Evolutionary conservation across 2,113 vertebrate genomes (phyloP).

Genomic region (Falco punctatus): DNA sequence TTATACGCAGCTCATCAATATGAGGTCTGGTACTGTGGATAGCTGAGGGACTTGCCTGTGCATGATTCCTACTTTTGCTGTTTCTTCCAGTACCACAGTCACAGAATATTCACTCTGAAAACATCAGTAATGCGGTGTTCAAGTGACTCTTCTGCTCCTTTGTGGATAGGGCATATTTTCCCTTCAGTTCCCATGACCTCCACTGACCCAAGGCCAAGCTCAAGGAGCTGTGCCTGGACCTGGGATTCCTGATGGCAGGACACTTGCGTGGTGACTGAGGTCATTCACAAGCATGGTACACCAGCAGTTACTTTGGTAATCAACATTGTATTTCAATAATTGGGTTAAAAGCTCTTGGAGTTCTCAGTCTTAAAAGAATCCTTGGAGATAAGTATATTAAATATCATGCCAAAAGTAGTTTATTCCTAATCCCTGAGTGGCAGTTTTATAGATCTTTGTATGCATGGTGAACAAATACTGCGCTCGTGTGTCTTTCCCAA

Average conservation of each 20-base stretch:
- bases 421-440: neutral
- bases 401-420: neutral
- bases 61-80: neutral
- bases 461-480: neutral
- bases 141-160: neutral
- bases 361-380: neutral
- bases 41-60: neutral
- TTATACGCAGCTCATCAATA: neutral
- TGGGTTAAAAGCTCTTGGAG: neutral
- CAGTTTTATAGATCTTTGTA: neutral
- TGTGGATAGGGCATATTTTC: neutral
- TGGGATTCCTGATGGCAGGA: neutral
- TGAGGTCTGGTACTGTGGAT: accelerated
- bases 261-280: accelerated
- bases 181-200: neutral
- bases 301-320: neutral
- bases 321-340: neutral
- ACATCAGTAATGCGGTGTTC: neutral
- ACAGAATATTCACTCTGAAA: neutral
- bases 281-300: neutral
- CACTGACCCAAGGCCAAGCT: neutral
- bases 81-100: neutral
- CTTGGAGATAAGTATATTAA: neutral
- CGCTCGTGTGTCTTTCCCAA: neutral
- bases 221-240: neutral